These are phyloP conservation scores for Drymodes brunneopygia DNA, from an alignment of 2,113 vertebrate genomes.

Conservation along the genomic window DNA sequence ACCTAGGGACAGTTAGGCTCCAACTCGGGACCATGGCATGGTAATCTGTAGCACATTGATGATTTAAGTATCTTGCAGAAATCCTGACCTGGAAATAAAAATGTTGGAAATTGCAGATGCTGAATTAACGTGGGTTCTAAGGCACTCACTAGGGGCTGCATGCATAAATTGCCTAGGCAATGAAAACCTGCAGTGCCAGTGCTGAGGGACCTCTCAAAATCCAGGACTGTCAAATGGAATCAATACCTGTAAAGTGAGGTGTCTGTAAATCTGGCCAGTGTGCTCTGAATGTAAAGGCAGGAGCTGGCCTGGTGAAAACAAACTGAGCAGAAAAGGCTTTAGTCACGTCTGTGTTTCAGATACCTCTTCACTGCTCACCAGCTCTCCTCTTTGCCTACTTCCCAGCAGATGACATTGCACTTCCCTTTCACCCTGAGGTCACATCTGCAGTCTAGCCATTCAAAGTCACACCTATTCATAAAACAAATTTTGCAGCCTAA, in stretches of 20 bases:
- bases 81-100: neutral
- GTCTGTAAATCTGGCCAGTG: neutral
- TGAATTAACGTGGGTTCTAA: neutral
- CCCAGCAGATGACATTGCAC: neutral
- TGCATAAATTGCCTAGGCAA: neutral
- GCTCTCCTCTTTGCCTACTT: neutral
- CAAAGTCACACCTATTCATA: neutral
- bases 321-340: neutral
- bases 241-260: neutral
- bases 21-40: neutral
- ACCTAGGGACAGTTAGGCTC: neutral
- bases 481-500: neutral
- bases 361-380: neutral
- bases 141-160: neutral
- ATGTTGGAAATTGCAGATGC: neutral
- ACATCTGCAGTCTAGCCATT: neutral
- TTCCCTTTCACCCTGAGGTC: constrained; percentile 2
- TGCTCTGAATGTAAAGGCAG: neutral
- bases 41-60: neutral
- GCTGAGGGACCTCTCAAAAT: neutral
- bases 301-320: neutral
- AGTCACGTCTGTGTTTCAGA: neutral
- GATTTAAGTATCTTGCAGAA: neutral
- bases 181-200: neutral
- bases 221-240: neutral